Evolutionary conservation across 2,797 vertebrate species (phyloP).

Genomic region (Serranus cabrilla): DNA sequence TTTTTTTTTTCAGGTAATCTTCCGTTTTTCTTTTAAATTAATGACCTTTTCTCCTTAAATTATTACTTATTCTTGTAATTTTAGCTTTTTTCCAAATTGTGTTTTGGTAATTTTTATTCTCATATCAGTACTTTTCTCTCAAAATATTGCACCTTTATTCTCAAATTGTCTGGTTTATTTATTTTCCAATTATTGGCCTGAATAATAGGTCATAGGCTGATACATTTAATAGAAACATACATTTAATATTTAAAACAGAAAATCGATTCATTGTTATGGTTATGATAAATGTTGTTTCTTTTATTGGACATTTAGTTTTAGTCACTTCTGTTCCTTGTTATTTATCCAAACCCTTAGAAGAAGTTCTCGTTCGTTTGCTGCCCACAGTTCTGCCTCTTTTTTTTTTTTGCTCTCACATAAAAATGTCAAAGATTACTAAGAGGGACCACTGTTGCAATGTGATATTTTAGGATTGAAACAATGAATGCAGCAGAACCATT

Average conservation of each 20-base stretch:
- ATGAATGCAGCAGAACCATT: constrained; percentile 1
- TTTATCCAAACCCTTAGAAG: background rate
- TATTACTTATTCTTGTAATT: background rate
- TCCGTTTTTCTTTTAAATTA: background rate
- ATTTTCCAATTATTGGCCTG: background rate
- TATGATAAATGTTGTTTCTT: background rate
- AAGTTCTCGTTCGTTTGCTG: background rate
- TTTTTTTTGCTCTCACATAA: background rate
- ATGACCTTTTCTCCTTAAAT: background rate
- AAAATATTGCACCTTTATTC: background rate
- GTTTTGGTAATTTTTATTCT: background rate
- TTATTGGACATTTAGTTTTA: background rate
- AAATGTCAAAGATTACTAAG: background rate
- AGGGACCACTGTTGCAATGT: background rate
- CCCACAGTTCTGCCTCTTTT: constrained; percentile 24
- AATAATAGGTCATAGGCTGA: background rate
- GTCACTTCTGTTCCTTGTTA: background rate
- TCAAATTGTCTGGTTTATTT: background rate
- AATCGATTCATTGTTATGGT: background rate
- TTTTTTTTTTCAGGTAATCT: background rate
- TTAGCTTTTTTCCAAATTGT: background rate
- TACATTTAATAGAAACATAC: background rate
- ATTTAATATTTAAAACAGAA: background rate
- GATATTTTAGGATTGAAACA: background rate
- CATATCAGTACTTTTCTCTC: background rate